These are phyloP conservation scores for Bugula neritina DNA, from an alignment of 2,888 invertebrate genomes.

Conservation along the genomic window DNA sequence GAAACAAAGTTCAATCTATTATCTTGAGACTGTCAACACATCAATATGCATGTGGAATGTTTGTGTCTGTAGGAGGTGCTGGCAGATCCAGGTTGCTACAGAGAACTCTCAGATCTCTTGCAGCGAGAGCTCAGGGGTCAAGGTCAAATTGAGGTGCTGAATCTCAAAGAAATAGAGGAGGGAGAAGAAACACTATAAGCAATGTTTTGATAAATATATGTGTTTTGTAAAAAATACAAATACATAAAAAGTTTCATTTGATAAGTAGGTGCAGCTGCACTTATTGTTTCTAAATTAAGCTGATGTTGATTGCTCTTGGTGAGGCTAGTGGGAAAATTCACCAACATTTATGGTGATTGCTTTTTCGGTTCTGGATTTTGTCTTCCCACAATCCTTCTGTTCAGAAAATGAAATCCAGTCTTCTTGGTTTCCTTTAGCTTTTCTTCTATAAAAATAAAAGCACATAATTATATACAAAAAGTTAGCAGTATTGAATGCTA, in stretches of 20 bases:
- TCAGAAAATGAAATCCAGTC: background rate
- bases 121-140: slow-evolving; percentile 77
- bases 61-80: slow-evolving; percentile 57
- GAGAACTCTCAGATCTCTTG: slow-evolving; percentile 79
- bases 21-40: too few species aligned
- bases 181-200: slow-evolving; percentile 59
- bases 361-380: background rate
- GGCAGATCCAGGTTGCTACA: slow-evolving; percentile 87
- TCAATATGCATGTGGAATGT: too few species aligned
- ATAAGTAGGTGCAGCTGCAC: too few species aligned
- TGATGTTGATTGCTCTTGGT: too few species aligned
- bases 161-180: slow-evolving; percentile 83
- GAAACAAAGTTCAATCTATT: too few species aligned
- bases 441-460: slow-evolving; percentile 5
- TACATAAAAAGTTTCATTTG: too few species aligned
- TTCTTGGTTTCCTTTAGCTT: background rate
- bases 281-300: too few species aligned
- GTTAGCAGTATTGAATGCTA: too few species aligned
- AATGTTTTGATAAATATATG: too few species aligned
- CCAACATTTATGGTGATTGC: slow-evolving; percentile 16
- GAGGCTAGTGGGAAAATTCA: too few species aligned
- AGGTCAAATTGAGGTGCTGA: slow-evolving; percentile 81
- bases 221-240: too few species aligned
- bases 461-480: too few species aligned
- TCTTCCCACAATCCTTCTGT: background rate